Base-by-base conservation (phyloP, 2,113 vertebrate genomes). In the Athene noctua region DNA sequence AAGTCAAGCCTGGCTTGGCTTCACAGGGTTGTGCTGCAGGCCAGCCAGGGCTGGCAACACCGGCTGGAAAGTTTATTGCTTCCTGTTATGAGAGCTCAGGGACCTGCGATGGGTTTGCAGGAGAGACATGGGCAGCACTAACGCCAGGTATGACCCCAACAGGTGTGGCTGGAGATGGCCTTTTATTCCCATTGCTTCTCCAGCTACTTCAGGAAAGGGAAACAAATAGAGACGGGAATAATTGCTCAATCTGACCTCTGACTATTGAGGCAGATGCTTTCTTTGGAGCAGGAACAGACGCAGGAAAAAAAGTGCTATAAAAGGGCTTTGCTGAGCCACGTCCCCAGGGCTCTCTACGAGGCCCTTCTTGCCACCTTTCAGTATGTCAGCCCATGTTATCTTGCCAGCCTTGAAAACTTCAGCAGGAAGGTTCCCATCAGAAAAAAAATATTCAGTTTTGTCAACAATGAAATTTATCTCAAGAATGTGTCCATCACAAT, bases 201-300 rank as follows among this genome's bases (percentile, higher is more conserved):
- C 7, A 2, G 49, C 78, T 16, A 18, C 92, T 94, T 58, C 96
- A 96, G 97, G 96, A 97, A 97, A 94, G 62, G 97, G 96, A 97
- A 97, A 75, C 67, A 72, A 96, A 91, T 88, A 90, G 61, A 73
- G 77, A 67, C 91, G 81, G 78, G 88, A 80, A 86, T 96, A 87
- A 92, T 63, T 51, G 86, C 86, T 88, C 12, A 0, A 7, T 86
- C 17, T 75, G 88, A 84, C 90, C 84, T 55, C 81, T 63, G 89
- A 4, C 92, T 85, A 1, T 86, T 3, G 86, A 95, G 86, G 86
- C 40, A 72, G 78, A 36, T 87, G 94, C 95, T 97, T 97, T 71
- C 92, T 96, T 97, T 97, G 97, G 97, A 97, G 89, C 67, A 13
- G 71, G 93, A 96, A 97, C 79, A 96, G 88, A 97, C 5, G 0